A percentile compares a stretch with the other conserved stretches of the same genome.
Conservation (phyloP, 2,113 vertebrate species). For the Podarcis muralis region DNA sequence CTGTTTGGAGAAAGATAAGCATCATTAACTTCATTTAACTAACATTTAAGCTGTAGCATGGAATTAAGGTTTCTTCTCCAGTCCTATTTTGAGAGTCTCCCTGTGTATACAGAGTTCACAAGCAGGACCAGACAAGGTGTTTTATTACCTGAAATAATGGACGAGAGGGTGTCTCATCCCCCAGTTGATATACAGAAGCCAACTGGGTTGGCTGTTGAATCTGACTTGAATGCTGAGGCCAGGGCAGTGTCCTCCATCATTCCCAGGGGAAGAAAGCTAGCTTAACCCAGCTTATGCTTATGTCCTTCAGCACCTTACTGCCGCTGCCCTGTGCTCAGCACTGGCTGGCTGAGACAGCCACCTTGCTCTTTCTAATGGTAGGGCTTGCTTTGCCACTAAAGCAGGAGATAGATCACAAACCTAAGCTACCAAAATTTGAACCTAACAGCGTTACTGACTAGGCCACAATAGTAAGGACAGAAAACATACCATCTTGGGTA, state of each 20-base stretch:
- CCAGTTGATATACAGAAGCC: background rate
- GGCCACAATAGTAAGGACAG: background rate
- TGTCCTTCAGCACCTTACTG: too few species aligned
- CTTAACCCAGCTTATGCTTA: too few species aligned
- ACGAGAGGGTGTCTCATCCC: background rate
- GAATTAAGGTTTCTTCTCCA: background rate
- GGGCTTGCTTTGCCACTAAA: background rate
- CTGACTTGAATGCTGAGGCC: background rate
- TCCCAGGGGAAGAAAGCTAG: too few species aligned
- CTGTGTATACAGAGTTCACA: background rate
- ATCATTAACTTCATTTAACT: background rate
- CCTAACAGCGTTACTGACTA: background rate
- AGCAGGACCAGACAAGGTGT: background rate
- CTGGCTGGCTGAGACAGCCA: too few species aligned
- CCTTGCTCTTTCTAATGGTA: too few species aligned
- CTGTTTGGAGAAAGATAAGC: background rate
- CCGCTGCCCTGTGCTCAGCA: too few species aligned
- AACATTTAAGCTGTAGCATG: background rate
- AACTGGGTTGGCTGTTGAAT: background rate
- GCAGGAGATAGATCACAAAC: background rate
- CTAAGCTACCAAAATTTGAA: background rate
- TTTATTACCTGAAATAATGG: background rate
- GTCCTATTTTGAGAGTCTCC: background rate
- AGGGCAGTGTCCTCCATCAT: background rate
- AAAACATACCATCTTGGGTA: too few species aligned